phyloP scores from a whole-genome alignment of 2,888 invertebrate species.

The Nezara viridula region DNA sequence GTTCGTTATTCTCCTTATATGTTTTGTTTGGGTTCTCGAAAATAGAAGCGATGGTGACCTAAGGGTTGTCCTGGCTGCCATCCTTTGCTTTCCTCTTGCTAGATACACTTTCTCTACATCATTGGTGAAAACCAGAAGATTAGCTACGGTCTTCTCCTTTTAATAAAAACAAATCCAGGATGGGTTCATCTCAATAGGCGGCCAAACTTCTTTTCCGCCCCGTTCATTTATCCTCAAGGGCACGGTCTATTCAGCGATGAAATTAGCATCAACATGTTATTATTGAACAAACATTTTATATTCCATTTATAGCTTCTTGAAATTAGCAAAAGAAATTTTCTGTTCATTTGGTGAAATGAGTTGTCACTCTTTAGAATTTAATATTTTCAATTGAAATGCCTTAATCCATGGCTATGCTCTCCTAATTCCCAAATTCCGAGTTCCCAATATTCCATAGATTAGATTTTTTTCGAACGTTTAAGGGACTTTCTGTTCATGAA shows the following conservation, averaged over 20 bases:
- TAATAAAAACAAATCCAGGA: slow-evolving; percentile 41
- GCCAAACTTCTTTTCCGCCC: neutral
- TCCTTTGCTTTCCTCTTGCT: slow-evolving; percentile 19
- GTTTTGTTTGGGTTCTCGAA: neutral
- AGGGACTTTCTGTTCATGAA: too few relatives aligned
- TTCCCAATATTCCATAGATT: too few relatives aligned
- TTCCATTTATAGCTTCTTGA: neutral
- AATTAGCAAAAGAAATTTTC: neutral
- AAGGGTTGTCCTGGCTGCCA: neutral
- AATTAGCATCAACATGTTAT: neutral
- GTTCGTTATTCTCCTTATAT: neutral
- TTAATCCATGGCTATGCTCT: too few relatives aligned
- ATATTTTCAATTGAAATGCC: too few relatives aligned
- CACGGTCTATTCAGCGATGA: neutral
- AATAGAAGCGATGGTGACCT: neutral
- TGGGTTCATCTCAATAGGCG: neutral
- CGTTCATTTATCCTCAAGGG: neutral
- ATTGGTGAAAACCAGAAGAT: slow-evolving; percentile 26
- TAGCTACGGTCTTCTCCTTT: slow-evolving; percentile 28
- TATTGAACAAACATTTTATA: neutral
- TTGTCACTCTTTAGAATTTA: too few relatives aligned
- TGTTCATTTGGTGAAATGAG: too few relatives aligned
- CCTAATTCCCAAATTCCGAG: too few relatives aligned
- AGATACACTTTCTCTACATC: slow-evolving; percentile 43
- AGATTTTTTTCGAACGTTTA: too few relatives aligned